phyloP scores from a whole-genome alignment of 2,797 vertebrate species.

The Artibeus jamaicensis region DNA sequence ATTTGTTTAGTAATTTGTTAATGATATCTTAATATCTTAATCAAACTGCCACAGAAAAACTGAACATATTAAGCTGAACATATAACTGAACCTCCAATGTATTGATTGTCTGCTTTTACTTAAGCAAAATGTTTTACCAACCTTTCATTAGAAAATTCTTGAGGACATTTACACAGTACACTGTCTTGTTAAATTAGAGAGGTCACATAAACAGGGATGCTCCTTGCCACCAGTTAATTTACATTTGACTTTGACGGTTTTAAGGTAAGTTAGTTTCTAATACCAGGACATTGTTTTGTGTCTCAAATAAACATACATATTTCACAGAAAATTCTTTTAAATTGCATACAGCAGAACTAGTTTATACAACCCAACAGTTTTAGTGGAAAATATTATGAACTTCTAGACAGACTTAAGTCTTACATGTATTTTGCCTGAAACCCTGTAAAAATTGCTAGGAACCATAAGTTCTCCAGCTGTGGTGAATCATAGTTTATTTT shows the following conservation, averaged over 20 bases:
- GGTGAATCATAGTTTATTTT: conserved; percentile 54
- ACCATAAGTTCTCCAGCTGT: conserved; percentile 34
- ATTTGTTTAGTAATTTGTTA: conserved; percentile 46
- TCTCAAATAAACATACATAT: not conserved
- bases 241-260: conserved; percentile 6
- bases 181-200: conserved; percentile 30
- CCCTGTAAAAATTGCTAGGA: not conserved
- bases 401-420: conserved; percentile 32
- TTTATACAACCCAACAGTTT: conserved; percentile 30
- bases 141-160: conserved; percentile 31
- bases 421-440: conserved; percentile 1
- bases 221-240: conserved; percentile 39
- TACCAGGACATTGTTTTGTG: not conserved
- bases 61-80: not conserved
- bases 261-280: conserved; percentile 47
- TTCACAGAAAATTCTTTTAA: not conserved
- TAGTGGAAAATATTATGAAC: not conserved
- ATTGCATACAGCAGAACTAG: conserved; percentile 42
- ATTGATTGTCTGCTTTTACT: conserved; percentile 63
- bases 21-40: conserved; percentile 38
- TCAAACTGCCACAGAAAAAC: conserved; percentile 52
- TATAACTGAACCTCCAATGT: conserved; percentile 22
- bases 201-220: conserved; percentile 22
- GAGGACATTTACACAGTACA: conserved; percentile 25
- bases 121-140: conserved; percentile 56